These are phyloP conservation scores for Blennius ocellaris DNA, from an alignment of 2,113 vertebrate species.

Conservation along the genomic window DNA sequence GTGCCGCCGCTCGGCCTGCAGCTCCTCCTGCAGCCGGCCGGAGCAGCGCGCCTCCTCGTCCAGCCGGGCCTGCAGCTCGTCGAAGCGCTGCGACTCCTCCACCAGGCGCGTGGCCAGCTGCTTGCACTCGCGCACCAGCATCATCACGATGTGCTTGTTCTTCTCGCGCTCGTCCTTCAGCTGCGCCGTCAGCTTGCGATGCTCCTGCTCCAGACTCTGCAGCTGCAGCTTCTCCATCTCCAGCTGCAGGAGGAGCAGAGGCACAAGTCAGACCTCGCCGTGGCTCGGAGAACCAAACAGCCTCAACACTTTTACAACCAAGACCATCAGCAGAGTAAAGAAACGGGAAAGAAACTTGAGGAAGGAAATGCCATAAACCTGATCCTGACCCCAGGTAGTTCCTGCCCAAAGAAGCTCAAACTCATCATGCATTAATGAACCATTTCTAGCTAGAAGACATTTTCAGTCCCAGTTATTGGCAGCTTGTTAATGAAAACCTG, in stretches of 20 bases:
- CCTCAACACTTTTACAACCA: no score
- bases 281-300: no score
- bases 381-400: no score
- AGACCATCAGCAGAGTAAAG: no score
- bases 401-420: no score
- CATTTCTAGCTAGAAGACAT: no score
- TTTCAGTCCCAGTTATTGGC: no score
- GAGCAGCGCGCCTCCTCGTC: conserved; percentile 90
- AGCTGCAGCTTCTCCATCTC: conserved; percentile 96
- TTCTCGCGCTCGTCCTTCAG: conserved; percentile 96
- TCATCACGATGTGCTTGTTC: conserved; percentile 96
- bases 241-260: conserved; percentile 81
- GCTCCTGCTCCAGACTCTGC: conserved; percentile 92
- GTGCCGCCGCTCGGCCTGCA: conserved; percentile 86
- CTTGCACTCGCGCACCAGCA: conserved; percentile 96
- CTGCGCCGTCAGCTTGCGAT: conserved; percentile 90
- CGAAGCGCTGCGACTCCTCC: conserved; percentile 92
- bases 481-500: no score
- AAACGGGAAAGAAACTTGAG: no score
- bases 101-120: conserved; percentile 92
- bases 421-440: no score
- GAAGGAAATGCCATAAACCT: no score
- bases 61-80: conserved; percentile 88
- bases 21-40: conserved; percentile 87
- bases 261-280: no score